Evolutionary conservation across 2,888 invertebrate genomes (phyloP).

Genomic region (Drosophila melanosoma): DNA sequence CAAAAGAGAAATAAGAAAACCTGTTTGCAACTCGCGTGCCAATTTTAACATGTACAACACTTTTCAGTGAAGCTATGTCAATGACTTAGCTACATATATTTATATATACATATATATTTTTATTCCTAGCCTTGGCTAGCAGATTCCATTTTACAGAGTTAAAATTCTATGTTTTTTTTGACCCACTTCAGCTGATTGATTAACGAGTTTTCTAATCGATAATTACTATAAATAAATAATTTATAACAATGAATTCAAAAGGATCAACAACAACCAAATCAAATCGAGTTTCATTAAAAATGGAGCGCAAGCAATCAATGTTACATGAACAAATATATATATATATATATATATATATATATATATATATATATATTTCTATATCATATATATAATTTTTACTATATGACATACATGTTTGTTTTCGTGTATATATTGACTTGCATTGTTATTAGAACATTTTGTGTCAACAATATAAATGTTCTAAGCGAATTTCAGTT

Average conservation of each 20-base stretch:
- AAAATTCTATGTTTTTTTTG: constrained; percentile 36
- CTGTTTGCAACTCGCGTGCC: constrained; percentile 54
- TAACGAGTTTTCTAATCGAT: constrained; percentile 45
- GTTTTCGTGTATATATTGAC: not conserved
- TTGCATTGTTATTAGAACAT: constrained; percentile 18
- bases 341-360: too few relatives aligned
- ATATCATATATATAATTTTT: too few relatives aligned
- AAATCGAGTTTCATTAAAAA: constrained; percentile 30
- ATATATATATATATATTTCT: too few relatives aligned
- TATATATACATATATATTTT: not conserved
- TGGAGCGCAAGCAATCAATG: constrained; percentile 3
- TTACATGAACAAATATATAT: not conserved
- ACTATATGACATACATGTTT: not conserved
- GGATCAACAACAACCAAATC: constrained; percentile 25
- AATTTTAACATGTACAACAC: constrained; percentile 13
- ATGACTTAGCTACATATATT: not conserved
- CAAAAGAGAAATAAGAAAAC: constrained; percentile 25
- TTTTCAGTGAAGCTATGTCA: constrained; percentile 10
- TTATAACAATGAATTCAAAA: not conserved
- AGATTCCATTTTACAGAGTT: constrained; percentile 38
- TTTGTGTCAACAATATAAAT: not conserved
- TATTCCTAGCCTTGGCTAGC: constrained; percentile 22
- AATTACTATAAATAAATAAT: not conserved
- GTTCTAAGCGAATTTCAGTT: not conserved
- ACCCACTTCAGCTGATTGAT: constrained; percentile 68